Evolutionary conservation across 2,888 invertebrate genomes (phyloP).

Genomic region (Brenthis ino): DNA sequence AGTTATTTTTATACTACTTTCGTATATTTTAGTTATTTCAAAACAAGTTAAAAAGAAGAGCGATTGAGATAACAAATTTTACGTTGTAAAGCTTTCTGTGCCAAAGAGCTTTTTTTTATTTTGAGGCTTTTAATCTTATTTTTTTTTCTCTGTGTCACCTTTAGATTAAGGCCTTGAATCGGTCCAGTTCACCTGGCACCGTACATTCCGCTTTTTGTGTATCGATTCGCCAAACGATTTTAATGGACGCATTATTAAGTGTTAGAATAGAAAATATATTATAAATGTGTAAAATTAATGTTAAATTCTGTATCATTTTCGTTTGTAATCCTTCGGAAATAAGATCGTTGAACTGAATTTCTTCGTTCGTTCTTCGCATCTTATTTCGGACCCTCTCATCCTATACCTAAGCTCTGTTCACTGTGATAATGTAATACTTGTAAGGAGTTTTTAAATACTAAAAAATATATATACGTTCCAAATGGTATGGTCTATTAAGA

Average conservation of each 20-base stretch:
- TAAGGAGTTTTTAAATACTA: slow-evolving; percentile 31
- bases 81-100: slow-evolving; percentile 12
- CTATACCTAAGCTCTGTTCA: slow-evolving; percentile 59
- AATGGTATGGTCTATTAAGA: not conserved
- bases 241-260: slow-evolving; percentile 33
- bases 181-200: slow-evolving; percentile 28
- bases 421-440: slow-evolving; percentile 61
- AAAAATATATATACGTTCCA: slow-evolving; percentile 20
- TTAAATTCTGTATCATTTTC: slow-evolving; percentile 2
- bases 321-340: not conserved
- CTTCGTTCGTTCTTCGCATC: slow-evolving; percentile 12
- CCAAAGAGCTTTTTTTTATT: slow-evolving; percentile 6
- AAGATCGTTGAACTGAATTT: not conserved
- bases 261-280: slow-evolving; percentile 35
- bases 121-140: not conserved
- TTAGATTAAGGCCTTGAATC: slow-evolving; percentile 7
- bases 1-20: not conserved
- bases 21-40: not conserved
- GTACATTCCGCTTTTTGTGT: slow-evolving; percentile 58
- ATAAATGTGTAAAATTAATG: slow-evolving; percentile 32
- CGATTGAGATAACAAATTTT: not conserved
- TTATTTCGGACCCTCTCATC: slow-evolving; percentile 39
- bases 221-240: slow-evolving; percentile 47
- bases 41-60: not conserved
- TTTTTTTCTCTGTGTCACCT: not conserved